phyloP scores from a whole-genome alignment of 2,113 vertebrate genomes.

The Herpailurus yagouaroundi region DNA sequence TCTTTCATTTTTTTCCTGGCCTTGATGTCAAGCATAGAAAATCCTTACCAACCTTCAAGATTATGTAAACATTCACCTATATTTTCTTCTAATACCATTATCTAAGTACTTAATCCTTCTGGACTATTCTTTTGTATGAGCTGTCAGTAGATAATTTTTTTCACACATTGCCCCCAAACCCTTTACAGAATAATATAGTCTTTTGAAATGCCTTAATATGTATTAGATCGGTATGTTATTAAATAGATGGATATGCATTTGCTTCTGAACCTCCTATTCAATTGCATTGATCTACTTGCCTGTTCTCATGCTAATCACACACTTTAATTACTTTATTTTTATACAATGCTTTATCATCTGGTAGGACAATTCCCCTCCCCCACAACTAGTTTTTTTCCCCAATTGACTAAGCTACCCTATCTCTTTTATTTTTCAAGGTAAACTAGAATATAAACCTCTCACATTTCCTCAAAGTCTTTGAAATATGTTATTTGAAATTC shows the following conservation, averaged over 20 bases:
- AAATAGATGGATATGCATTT: background rate
- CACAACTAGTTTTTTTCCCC: background rate
- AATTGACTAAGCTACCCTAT: background rate
- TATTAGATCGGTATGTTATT: background rate
- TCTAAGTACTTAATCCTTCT: conserved; percentile 37
- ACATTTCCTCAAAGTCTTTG: background rate
- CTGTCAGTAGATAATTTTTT: background rate
- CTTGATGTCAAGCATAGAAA: background rate
- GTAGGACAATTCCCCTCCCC: background rate
- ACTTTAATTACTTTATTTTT: conserved; percentile 25
- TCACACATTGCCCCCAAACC: background rate
- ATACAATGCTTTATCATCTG: background rate
- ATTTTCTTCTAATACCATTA: conserved; percentile 33
- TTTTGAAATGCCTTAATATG: background rate
- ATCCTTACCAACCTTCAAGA: background rate
- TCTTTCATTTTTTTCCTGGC: background rate
- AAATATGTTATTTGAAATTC: conserved; percentile 19
- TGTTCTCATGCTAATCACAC: background rate
- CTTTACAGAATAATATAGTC: background rate
- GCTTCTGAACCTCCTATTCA: background rate
- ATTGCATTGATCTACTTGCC: background rate
- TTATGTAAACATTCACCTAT: background rate
- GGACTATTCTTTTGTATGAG: background rate
- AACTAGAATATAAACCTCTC: background rate
- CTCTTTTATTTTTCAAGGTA: background rate